Conservation (phyloP, 2,113 vertebrate genomes). For the Campylomormyrus numenius region DNA sequence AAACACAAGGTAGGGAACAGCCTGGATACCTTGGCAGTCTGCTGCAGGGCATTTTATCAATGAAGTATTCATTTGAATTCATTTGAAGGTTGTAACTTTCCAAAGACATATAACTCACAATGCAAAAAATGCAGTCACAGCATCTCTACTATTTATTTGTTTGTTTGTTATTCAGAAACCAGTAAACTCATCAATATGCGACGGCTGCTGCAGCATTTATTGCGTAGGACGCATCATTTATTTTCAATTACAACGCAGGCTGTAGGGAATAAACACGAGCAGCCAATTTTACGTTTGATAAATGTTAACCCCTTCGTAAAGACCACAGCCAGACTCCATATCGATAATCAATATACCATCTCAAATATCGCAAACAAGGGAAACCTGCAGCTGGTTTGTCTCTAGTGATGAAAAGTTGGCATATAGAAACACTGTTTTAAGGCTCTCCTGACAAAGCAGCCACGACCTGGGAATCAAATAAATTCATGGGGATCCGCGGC, state of each 20-base stretch:
- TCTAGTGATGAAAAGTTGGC: background rate
- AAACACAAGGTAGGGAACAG: background rate
- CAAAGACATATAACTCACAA: background rate
- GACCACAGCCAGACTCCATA: background rate
- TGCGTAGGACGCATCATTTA: conserved; percentile 22
- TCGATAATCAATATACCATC: conserved; percentile 2
- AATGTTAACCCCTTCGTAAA: conserved; percentile 6
- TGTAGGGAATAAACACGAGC: conserved; percentile 8
- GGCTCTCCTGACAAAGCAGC: background rate
- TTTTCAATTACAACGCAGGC: conserved; percentile 21
- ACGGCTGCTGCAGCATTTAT: conserved; percentile 9
- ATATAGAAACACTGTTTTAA: conserved; percentile 17
- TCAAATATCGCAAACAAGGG: background rate
- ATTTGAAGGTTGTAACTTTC: background rate
- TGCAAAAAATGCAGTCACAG: background rate
- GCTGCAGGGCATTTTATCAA: background rate
- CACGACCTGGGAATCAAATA: conserved; percentile 35
- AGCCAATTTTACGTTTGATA: conserved; percentile 2
- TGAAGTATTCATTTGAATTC: background rate
- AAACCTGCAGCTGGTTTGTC: background rate
- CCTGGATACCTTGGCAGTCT: background rate
- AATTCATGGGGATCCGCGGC: conserved; percentile 19
- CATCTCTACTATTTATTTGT: background rate
- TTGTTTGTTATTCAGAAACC: conserved; percentile 1
- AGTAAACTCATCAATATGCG: conserved; percentile 15